Conservation (phyloP, 1,140 invertebrate species). For the Macrotrachela quadricornifera region DNA sequence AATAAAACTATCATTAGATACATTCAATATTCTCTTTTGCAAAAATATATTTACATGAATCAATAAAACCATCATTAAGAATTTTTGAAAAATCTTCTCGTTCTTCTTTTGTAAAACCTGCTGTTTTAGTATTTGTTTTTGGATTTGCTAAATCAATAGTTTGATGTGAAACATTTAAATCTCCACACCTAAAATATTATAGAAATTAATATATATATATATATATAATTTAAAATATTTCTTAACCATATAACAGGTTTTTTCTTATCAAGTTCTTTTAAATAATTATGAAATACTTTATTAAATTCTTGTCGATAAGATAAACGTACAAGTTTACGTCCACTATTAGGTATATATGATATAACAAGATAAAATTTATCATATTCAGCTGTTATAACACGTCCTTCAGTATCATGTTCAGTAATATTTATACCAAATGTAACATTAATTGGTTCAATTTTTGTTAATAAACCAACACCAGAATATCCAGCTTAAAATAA, state of each 20-base stretch:
- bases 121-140: constrained; percentile 62
- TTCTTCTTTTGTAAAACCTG: constrained; percentile 85
- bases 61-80: background rate
- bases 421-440: constrained; percentile 49
- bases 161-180: constrained; percentile 85
- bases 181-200: constrained; percentile 54
- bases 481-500: constrained; percentile 52
- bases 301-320: constrained; percentile 65
- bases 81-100: constrained; percentile 47
- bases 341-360: constrained; percentile 47
- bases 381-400: constrained; percentile 86
- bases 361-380: constrained; percentile 65
- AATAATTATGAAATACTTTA: constrained; percentile 52
- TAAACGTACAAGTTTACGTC: constrained; percentile 57
- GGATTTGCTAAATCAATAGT: constrained; percentile 89
- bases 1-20: no score
- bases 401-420: constrained; percentile 49
- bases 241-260: constrained; percentile 33
- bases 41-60: constrained; percentile 58
- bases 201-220: constrained; percentile 24
- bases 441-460: constrained; percentile 59
- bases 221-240: background rate
- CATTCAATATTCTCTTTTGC: constrained; percentile 60
- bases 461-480: constrained; percentile 66
- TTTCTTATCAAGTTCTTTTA: background rate